Evolutionary conservation across 1,140 invertebrate genomes (phyloP).

Genomic region (Drosophila teissieri): DNA sequence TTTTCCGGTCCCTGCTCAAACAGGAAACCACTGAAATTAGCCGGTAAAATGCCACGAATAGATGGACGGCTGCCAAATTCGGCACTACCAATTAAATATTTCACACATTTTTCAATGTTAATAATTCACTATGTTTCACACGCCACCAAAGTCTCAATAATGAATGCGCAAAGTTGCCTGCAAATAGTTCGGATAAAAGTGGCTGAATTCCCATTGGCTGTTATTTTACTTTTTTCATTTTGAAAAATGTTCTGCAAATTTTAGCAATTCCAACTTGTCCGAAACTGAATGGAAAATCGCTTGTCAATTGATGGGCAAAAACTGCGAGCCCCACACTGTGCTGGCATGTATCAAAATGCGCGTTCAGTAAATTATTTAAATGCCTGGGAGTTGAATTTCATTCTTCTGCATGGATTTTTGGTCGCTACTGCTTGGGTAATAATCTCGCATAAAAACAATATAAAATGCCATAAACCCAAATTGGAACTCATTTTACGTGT

Average conservation of each 20-base stretch:
- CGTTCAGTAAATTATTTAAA: constrained; percentile 7
- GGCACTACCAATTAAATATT: constrained; percentile 68
- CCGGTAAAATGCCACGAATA: constrained; percentile 7
- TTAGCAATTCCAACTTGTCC: constrained; percentile 44
- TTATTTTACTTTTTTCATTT: constrained; percentile 16
- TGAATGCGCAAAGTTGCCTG: constrained; percentile 51
- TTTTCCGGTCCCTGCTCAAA: constrained; percentile 27
- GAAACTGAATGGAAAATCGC: constrained; percentile 47
- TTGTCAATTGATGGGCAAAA: constrained; percentile 28
- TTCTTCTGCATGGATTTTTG: constrained; percentile 1
- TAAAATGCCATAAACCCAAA: constrained; percentile 27
- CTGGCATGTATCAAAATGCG: neutral
- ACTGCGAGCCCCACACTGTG: constrained; percentile 19
- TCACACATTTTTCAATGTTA: constrained; percentile 50
- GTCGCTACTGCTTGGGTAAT: constrained; percentile 8
- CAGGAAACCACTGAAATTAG: constrained; percentile 55
- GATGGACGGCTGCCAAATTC: constrained; percentile 33
- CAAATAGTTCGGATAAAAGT: constrained; percentile 15
- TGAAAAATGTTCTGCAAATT: constrained; percentile 42
- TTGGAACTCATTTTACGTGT: constrained; percentile 35
- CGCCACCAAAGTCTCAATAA: constrained; percentile 59
- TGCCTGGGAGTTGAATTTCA: constrained; percentile 11
- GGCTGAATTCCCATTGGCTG: constrained; percentile 4
- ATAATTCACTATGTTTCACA: constrained; percentile 70
- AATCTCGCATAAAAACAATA: constrained; percentile 49